A percentile compares a stretch with the other conserved stretches of the same genome.
Evolutionary conservation across 92 coral and sea anemone genomes (phyloP).

Genomic region (Heliopora coerulea): DNA sequence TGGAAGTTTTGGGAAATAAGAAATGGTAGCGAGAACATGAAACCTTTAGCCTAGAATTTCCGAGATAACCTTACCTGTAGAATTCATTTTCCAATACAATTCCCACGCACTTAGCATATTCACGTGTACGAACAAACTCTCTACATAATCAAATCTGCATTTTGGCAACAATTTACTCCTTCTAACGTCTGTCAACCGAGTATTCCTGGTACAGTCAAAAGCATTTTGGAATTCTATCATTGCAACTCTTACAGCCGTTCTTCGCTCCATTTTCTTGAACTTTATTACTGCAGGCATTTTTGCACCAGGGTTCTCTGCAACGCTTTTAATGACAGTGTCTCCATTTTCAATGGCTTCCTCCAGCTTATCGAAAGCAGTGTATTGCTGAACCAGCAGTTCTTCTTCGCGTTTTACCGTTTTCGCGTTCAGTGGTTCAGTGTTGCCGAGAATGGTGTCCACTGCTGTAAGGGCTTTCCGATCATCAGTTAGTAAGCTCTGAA

Average conservation of each 20-base stretch:
- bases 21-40: no score
- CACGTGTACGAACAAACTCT: constrained; percentile 72
- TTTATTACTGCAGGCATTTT: constrained; percentile 44
- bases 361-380: constrained; percentile 57
- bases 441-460: constrained; percentile 59
- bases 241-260: constrained; percentile 73
- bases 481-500: constrained; percentile 13
- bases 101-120: constrained; percentile 71
- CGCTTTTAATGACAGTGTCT: constrained; percentile 56
- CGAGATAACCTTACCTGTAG: constrained; percentile 63
- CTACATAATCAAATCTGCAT: constrained; percentile 69
- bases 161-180: constrained; percentile 2
- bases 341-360: constrained; percentile 88
- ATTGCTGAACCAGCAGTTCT: constrained; percentile 50
- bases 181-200: constrained; percentile 17
- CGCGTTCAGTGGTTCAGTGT: constrained; percentile 58
- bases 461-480: constrained; percentile 42
- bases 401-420: constrained; percentile 57
- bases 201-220: constrained; percentile 59
- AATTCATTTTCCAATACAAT: constrained; percentile 72
- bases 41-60: no score
- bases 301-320: constrained; percentile 47
- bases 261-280: constrained; percentile 53
- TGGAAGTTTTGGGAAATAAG: no score
- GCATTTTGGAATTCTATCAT: constrained; percentile 76